Percentiles rank a stretch among this genome's conserved stretches.
Evolutionary conservation across 1,140 invertebrate species (phyloP).

Genomic region (Leptopilina boulardi): DNA sequence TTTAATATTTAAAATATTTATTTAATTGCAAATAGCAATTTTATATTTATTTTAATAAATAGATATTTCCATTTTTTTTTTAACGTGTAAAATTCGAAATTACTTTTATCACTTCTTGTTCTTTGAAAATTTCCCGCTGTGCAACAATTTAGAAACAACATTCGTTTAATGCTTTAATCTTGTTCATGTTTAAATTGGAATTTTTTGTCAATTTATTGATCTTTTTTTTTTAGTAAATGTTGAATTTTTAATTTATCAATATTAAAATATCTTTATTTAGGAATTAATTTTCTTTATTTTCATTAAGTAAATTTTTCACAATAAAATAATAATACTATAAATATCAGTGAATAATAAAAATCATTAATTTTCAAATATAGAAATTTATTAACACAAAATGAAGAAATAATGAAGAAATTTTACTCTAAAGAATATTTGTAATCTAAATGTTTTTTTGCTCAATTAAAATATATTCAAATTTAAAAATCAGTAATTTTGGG

Average conservation of each 20-base stretch:
- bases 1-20: too few species aligned
- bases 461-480: too few species aligned
- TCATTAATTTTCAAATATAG: not conserved
- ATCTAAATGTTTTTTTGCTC: too few species aligned
- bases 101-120: conserved; percentile 44
- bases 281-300: too few species aligned
- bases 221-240: not conserved
- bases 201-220: not conserved
- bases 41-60: not conserved
- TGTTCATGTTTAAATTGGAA: conserved; percentile 46
- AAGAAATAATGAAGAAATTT: too few species aligned
- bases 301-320: too few species aligned
- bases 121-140: conserved; percentile 47
- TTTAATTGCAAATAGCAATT: not conserved
- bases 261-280: not conserved
- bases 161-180: conserved; percentile 57
- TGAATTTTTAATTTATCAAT: not conserved
- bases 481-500: too few species aligned
- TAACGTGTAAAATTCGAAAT: conserved; percentile 24
- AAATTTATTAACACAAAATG: too few species aligned
- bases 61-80: not conserved
- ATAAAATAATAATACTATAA: too few species aligned
- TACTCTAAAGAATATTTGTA: too few species aligned
- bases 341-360: not conserved
- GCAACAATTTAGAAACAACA: conserved; percentile 46